Base-by-base conservation (phyloP, 1,140 invertebrate genomes). In the Reticulitermes speratus region DNA sequence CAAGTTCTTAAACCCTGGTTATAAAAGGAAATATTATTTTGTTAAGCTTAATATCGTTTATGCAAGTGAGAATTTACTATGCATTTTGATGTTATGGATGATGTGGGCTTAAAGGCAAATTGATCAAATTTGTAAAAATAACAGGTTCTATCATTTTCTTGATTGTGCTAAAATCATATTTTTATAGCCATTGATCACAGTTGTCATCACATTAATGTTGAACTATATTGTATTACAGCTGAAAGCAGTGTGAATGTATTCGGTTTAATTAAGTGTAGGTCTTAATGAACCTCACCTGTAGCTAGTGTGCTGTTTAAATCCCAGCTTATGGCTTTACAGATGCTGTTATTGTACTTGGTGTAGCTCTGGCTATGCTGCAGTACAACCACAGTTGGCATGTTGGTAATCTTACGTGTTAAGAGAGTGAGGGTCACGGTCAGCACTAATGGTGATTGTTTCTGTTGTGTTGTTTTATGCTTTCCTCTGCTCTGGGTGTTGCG, bases 391-490 rank as follows among this genome's bases (percentile, higher is more conserved):
- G 59, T 65, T 65, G 59, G 59, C 59, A 65, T 65, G 38, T 44
- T 38, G 30, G 45, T 83, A 32, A 8, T 83, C 7, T 82, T 82
- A 82, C 81, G 8, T 32, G 81, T 32, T 44, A 82, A 82, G 38
- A 83, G 38, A 19, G 44, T 19, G 30, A 44, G 8, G 82, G 23
- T 45, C 11, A 8, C 83, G 3, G 48, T 84, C n/a, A 84, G 23
- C 48, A 52, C 44, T 84, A 84, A 84, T 45, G 32, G 23, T 44
- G 44, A 84, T 84, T 84, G 83, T 45, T 84, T 84, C n/a, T 84
- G 48, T 44, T 84, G 44, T 84, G 44, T 45, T 45, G 44, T 45
- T 45, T 25, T 45, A 84, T 84, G 83, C 44, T 84, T 84, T 84
- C 44, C 44, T 45, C 44, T 84, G 48, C 32, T 55, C 44, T 84